Conservation (phyloP, 2,113 vertebrate species). For the Pangasianodon hypophthalmus region DNA sequence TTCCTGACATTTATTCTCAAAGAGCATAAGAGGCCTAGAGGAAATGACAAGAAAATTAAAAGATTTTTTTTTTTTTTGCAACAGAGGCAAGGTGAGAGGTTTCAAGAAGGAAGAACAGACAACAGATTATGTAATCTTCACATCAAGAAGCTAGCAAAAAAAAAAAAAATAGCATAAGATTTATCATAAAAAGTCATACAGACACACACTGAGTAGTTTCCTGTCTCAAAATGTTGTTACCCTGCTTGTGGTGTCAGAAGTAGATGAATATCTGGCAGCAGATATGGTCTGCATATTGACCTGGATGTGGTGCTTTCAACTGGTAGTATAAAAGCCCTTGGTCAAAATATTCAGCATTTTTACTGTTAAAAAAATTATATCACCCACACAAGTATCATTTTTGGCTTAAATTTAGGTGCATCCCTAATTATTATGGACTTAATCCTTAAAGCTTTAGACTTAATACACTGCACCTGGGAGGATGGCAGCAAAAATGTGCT, state of each 20-base stretch:
- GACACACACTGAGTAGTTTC: not conserved
- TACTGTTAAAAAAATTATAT: not conserved
- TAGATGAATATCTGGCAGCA: not conserved
- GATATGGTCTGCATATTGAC: not conserved
- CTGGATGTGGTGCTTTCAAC: not conserved
- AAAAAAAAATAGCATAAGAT: not conserved
- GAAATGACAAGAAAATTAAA: not conserved
- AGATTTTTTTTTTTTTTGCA: no score
- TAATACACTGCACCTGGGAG: not conserved
- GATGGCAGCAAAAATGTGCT: slow-evolving; percentile 40
- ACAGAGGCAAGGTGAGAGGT: not conserved
- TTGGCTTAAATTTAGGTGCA: not conserved
- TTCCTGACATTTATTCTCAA: no score
- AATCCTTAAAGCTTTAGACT: not conserved
- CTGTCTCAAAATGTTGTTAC: not conserved
- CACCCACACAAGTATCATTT: not conserved
- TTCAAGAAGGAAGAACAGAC: not conserved
- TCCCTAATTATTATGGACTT: not conserved
- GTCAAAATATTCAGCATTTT: not conserved
- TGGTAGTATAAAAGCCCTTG: not conserved
- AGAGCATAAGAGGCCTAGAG: not conserved
- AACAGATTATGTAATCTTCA: not conserved
- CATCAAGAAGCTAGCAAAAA: not conserved
- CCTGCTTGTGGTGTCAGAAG: not conserved
- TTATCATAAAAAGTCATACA: not conserved